Evolutionary conservation across 2,888 invertebrate species (phyloP).

Genomic region (Eutolmus rufibarbis): DNA sequence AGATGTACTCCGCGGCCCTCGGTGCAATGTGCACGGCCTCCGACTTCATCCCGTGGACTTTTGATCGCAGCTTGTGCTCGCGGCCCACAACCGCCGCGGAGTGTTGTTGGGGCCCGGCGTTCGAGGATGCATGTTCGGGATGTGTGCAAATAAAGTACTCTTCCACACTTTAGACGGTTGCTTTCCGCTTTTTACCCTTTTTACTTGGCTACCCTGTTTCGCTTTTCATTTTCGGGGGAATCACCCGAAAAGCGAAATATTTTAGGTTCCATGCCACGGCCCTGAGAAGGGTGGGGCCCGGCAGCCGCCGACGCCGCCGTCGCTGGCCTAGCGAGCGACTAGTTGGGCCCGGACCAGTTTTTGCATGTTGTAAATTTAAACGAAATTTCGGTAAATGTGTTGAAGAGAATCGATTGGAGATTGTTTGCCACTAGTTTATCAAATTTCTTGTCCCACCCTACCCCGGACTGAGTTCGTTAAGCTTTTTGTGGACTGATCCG

Average conservation of each 20-base stretch:
- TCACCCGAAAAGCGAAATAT: slow-evolving; percentile 41
- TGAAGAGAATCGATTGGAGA: slow-evolving; percentile 51
- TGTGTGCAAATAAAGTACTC: slow-evolving; percentile 48
- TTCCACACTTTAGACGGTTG: slow-evolving; percentile 45
- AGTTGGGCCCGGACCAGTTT: not conserved
- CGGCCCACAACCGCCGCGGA: slow-evolving; percentile 41
- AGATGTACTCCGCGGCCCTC: slow-evolving; percentile 46
- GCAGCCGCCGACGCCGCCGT: not conserved
- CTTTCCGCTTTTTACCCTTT: slow-evolving; percentile 46
- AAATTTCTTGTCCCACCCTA: slow-evolving; percentile 49
- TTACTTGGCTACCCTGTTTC: slow-evolving; percentile 42
- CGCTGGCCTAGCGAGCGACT: not conserved
- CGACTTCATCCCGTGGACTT: slow-evolving; percentile 44
- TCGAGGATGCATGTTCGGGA: slow-evolving; percentile 47
- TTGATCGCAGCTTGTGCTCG: slow-evolving; percentile 44
- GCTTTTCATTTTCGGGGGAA: slow-evolving; percentile 44
- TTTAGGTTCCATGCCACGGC: slow-evolving; percentile 26
- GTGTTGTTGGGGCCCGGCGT: slow-evolving; percentile 44
- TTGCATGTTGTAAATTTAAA: slow-evolving; percentile 41
- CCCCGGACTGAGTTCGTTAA: slow-evolving; percentile 17
- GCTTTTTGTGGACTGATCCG: slow-evolving; percentile 14
- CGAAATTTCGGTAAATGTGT: slow-evolving; percentile 51
- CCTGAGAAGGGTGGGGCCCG: not conserved
- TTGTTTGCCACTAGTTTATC: slow-evolving; percentile 53
- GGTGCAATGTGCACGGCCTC: slow-evolving; percentile 47